phyloP scores from a whole-genome alignment of 2,113 vertebrate genomes.

The Chionis minor region DNA sequence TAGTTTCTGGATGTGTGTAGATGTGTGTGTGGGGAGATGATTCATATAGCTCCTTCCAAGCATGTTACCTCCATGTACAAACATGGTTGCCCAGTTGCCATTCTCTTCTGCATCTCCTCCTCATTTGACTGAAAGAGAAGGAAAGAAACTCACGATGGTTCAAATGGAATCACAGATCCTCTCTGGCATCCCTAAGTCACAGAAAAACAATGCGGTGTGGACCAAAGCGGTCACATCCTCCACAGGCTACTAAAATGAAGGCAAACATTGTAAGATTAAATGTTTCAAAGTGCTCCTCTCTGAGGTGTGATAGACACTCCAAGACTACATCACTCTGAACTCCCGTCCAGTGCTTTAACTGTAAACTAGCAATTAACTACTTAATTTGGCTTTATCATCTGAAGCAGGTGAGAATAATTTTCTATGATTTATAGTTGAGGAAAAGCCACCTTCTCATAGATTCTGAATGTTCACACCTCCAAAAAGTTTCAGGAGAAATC shows the following conservation, averaged over 20 bases:
- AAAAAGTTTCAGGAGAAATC: not conserved
- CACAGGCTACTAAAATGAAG: not conserved
- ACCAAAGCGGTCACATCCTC: not conserved
- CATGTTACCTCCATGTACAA: rapidly evolving
- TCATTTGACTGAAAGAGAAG: not conserved
- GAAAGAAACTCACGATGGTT: not conserved
- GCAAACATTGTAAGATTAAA: not conserved
- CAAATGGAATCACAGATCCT: not conserved
- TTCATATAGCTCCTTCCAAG: not conserved
- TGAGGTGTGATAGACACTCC: not conserved
- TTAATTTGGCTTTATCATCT: not conserved
- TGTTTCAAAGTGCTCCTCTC: not conserved
- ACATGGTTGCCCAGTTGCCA: rapidly evolving
- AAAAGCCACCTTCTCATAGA: not conserved
- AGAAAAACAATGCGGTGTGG: not conserved
- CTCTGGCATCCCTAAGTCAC: not conserved
- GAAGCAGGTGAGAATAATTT: not conserved
- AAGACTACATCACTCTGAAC: not conserved
- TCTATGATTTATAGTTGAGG: not conserved
- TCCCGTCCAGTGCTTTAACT: not conserved
- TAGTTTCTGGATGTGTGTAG: not conserved
- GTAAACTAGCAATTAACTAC: not conserved
- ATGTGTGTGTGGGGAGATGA: not conserved
- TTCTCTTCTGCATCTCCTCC: not conserved
- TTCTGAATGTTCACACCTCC: not conserved